phyloP scores from a whole-genome alignment of 2,888 invertebrate species.

The Schizaphis graminum region DNA sequence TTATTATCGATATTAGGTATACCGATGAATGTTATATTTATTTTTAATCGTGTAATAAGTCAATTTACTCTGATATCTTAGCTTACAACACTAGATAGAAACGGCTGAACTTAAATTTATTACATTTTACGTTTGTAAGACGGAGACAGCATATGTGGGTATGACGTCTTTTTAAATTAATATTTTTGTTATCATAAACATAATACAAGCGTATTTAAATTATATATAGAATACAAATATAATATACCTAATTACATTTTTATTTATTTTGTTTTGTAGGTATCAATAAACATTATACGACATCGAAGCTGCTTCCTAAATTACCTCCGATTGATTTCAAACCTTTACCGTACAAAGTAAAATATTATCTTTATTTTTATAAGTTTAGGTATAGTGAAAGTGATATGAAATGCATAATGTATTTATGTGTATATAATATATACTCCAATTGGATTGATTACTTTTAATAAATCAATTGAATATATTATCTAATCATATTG shows the following conservation, averaged over 20 bases:
- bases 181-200: not conserved
- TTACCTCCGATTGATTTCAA: slow-evolving; percentile 53
- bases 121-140: not conserved
- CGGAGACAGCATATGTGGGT: not conserved
- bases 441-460: not conserved
- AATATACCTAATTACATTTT: not conserved
- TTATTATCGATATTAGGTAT: not conserved
- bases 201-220: not conserved
- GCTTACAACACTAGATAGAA: not conserved
- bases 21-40: not conserved
- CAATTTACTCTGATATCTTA: not conserved
- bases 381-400: not conserved
- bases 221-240: not conserved
- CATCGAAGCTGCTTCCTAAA: not conserved
- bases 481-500: not conserved
- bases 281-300: slow-evolving; percentile 23
- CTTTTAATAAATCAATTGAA: not conserved
- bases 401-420: not conserved
- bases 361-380: not conserved
- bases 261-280: slow-evolving; percentile 32
- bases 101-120: not conserved
- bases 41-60: not conserved
- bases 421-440: too few relatives aligned
- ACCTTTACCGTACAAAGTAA: slow-evolving; percentile 47
- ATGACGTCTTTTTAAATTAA: not conserved